Evolutionary conservation across 2,888 invertebrate species (phyloP).

Genomic region (Trichopria drosophilae): DNA sequence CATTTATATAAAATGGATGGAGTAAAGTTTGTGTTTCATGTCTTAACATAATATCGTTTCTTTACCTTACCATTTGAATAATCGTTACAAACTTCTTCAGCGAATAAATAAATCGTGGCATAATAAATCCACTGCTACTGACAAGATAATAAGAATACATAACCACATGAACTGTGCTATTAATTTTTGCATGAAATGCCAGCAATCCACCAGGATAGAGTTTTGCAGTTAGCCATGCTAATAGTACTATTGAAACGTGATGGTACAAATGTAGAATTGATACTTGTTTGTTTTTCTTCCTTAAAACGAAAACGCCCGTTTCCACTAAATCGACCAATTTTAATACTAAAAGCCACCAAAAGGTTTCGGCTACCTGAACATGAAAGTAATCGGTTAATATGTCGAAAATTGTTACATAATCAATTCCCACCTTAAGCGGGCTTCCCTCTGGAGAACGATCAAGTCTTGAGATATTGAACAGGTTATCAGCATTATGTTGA

Average conservation of each 20-base stretch:
- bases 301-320: conserved; percentile 68
- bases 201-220: conserved; percentile 67
- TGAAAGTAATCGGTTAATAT: no score
- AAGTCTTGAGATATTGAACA: no score
- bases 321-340: conserved; percentile 69
- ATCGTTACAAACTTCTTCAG: conserved; percentile 62
- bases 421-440: no score
- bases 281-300: conserved; percentile 70
- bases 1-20: no score
- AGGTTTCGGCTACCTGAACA: conserved; percentile 46
- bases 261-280: conserved; percentile 72
- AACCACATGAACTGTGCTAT: conserved; percentile 67
- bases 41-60: no score
- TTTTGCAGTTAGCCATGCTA: conserved; percentile 65
- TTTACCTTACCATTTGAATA: conserved; percentile 70
- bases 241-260: conserved; percentile 64
- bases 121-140: conserved; percentile 63
- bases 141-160: conserved; percentile 73
- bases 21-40: no score
- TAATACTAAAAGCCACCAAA: conserved; percentile 65
- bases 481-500: no score
- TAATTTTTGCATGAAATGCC: conserved; percentile 65
- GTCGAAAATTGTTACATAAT: no score
- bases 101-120: conserved; percentile 60
- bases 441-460: no score